phyloP scores from a whole-genome alignment of 2,888 invertebrate species.

The Cataglyphis albicans region DNA sequence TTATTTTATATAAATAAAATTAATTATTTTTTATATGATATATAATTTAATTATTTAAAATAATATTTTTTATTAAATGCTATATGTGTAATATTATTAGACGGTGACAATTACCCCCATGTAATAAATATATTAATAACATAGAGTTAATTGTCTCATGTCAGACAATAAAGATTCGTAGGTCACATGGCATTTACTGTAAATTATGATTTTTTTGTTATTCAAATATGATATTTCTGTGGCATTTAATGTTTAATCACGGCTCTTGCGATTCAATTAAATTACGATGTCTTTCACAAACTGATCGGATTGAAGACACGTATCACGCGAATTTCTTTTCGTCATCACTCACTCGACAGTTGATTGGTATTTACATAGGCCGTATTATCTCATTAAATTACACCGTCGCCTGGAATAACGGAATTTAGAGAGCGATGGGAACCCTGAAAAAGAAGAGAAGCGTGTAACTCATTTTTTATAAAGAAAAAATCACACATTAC shows the following conservation, averaged over 20 bases:
- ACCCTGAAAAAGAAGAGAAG: slow-evolving; percentile 11
- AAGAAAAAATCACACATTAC: slow-evolving; percentile 50
- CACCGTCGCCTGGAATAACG: neutral
- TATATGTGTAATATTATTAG: neutral
- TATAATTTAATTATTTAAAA: neutral
- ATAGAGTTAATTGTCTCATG: neutral
- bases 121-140: slow-evolving; percentile 3
- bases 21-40: neutral
- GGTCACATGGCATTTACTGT: slow-evolving; percentile 46
- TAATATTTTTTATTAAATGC: neutral
- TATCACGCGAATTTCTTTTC: slow-evolving; percentile 20
- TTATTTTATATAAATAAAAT: neutral
- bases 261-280: slow-evolving; percentile 31
- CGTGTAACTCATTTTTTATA: neutral
- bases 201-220: slow-evolving; percentile 31
- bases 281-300: slow-evolving; percentile 17
- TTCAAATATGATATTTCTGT: slow-evolving; percentile 44
- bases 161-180: neutral
- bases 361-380: slow-evolving; percentile 28
- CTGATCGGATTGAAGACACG: slow-evolving; percentile 22
- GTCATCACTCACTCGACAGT: neutral
- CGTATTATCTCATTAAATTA: slow-evolving; percentile 14
- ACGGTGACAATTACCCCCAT: neutral
- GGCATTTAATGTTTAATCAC: slow-evolving; percentile 44
- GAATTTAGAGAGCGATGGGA: neutral